Percentiles rank a stretch among this genome's conserved stretches.
Conservation (phyloP, 2,113 vertebrate species). For the Perccottus glenii region DNA sequence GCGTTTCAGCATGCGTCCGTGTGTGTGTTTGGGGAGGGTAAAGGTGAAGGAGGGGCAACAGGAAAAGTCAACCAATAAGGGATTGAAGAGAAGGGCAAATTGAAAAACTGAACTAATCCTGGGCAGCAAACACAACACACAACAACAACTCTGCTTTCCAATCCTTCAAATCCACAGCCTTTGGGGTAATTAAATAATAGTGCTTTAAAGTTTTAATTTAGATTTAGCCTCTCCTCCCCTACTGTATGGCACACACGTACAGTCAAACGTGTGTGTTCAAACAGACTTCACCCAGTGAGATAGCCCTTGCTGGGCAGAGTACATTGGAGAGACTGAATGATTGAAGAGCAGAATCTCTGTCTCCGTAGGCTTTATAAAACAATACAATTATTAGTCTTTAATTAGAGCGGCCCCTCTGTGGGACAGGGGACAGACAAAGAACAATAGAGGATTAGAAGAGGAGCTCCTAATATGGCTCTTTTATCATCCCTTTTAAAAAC, state of each 20-base stretch:
- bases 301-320: constrained; percentile 55
- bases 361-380: constrained; percentile 76
- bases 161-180: constrained; percentile 88
- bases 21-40: constrained; percentile 32
- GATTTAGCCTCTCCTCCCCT: constrained; percentile 77
- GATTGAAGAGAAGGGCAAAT: constrained; percentile 86
- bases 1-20: constrained; percentile 86
- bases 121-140: constrained; percentile 64
- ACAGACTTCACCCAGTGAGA: constrained; percentile 59
- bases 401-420: constrained; percentile 74
- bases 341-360: constrained; percentile 71
- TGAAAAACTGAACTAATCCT: constrained; percentile 95
- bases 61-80: constrained; percentile 53
- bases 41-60: constrained; percentile 49
- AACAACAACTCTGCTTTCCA: constrained; percentile 31
- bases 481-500: constrained; percentile 67
- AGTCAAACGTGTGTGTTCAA: constrained; percentile 29
- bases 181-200: constrained; percentile 99
- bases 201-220: constrained; percentile 99
- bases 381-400: constrained; percentile 81
- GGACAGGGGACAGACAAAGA: constrained; percentile 69
- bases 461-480: constrained; percentile 70
- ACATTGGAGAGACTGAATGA: constrained; percentile 59
- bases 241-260: constrained; percentile 73
- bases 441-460: constrained; percentile 72